Conservation (phyloP, 23 tunicate species). For the Trididemnum miniatum region DNA sequence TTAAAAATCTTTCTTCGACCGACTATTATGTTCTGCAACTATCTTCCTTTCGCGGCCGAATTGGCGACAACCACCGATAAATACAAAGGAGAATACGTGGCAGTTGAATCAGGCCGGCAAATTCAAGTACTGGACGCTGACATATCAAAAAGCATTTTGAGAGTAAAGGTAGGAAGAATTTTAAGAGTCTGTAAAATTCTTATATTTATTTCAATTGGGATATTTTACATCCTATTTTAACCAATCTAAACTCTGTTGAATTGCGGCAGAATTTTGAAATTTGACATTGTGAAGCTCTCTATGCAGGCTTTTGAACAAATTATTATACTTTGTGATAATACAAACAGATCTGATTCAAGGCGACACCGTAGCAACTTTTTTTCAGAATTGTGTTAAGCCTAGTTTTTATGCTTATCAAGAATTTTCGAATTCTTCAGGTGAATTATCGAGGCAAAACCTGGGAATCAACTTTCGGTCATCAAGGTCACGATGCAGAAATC, state of each 20-base stretch:
- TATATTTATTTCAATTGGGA: too few relatives aligned
- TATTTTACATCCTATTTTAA: not conserved
- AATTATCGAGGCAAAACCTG: constrained; percentile 32
- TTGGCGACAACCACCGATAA: not conserved
- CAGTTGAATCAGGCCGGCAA: constrained; percentile 51
- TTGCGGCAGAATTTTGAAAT: too few relatives aligned
- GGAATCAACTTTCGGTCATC: constrained; percentile 16
- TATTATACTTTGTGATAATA: too few relatives aligned
- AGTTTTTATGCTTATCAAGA: too few relatives aligned
- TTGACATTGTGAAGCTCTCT: too few relatives aligned
- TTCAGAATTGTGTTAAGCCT: too few relatives aligned
- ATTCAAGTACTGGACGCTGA: constrained; percentile 53
- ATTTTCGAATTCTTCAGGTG: too few relatives aligned
- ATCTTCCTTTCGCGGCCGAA: constrained; percentile 54
- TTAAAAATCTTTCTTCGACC: constrained; percentile 54
- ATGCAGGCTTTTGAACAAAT: too few relatives aligned
- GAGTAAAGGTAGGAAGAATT: constrained; percentile 41
- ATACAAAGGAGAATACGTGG: constrained; percentile 17
- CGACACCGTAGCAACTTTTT: too few relatives aligned
- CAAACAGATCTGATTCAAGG: too few relatives aligned
- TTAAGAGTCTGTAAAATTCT: too few relatives aligned
- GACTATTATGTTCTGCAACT: constrained; percentile 43
- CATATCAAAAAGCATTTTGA: constrained; percentile 37
- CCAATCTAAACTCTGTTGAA: not conserved
- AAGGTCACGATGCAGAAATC: constrained; percentile 27